These are phyloP conservation scores for Sympetrum striolatum DNA, from an alignment of 2,888 invertebrate genomes.

Conservation along the genomic window DNA sequence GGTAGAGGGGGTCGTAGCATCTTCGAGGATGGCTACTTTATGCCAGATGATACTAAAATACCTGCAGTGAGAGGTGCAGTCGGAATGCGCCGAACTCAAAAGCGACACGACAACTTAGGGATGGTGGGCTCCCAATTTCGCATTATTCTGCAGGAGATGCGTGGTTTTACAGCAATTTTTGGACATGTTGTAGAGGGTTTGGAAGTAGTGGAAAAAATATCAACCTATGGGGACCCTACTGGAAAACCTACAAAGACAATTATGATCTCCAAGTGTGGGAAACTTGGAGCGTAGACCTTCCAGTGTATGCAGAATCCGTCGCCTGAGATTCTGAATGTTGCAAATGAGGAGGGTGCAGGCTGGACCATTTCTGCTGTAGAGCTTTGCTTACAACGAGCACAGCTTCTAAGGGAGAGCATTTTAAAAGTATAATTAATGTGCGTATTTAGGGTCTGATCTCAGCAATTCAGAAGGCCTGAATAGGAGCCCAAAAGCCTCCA, in stretches of 20 bases:
- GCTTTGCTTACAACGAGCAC: constrained; percentile 39
- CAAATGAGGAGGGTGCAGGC: constrained; percentile 15
- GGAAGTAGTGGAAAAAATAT: constrained; percentile 79
- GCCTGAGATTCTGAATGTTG: not conserved
- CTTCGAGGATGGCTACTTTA: constrained; percentile 78
- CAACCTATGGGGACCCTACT: constrained; percentile 77
- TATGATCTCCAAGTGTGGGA: constrained; percentile 77
- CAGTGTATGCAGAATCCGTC: not conserved
- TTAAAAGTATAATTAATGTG: constrained; percentile 45
- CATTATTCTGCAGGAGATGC: constrained; percentile 80
- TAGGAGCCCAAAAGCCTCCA: constrained; percentile 21
- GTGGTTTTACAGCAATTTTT: constrained; percentile 83
- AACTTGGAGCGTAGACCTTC: constrained; percentile 62
- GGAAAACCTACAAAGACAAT: constrained; percentile 79
- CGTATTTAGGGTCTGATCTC: constrained; percentile 49
- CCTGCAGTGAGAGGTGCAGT: constrained; percentile 78
- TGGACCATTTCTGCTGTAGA: constrained; percentile 44
- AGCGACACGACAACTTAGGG: constrained; percentile 78
- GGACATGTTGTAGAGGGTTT: constrained; percentile 81
- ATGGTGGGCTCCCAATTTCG: constrained; percentile 87
- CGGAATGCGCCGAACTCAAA: constrained; percentile 82
- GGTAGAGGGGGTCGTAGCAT: constrained; percentile 80
- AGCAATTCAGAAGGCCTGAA: constrained; percentile 49
- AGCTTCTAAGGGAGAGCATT: constrained; percentile 42
- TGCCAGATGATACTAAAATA: constrained; percentile 82